These are phyloP conservation scores for Chlorospingus flavigularis DNA, from an alignment of 2,797 vertebrate genomes.

Conservation along the genomic window DNA sequence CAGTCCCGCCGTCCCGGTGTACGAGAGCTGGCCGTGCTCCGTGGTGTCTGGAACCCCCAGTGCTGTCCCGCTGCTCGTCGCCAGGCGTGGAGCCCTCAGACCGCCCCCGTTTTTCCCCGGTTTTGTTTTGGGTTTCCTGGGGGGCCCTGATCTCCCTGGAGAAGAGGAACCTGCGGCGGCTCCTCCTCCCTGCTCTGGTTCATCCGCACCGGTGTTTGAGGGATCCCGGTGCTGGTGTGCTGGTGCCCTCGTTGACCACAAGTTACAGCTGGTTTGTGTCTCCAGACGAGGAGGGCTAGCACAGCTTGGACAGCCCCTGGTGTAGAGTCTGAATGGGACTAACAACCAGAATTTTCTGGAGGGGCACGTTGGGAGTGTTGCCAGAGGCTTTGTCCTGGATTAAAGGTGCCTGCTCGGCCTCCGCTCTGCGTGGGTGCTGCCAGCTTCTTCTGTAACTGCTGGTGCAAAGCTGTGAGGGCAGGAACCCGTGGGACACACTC, in stretches of 20 bases:
- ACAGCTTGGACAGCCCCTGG: too few relatives aligned
- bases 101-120: accelerated
- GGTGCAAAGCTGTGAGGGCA: accelerated
- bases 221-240: not conserved
- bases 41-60: accelerated
- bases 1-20: too few relatives aligned
- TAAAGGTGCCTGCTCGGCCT: not conserved
- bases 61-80: not conserved
- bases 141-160: too few relatives aligned
- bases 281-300: accelerated
- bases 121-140: not conserved
- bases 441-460: accelerated
- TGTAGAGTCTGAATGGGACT: too few relatives aligned
- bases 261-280: not conserved
- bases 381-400: not conserved
- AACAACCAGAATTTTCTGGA: not conserved
- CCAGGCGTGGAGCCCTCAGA: too few relatives aligned
- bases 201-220: accelerated
- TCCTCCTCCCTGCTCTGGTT: not conserved
- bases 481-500: accelerated
- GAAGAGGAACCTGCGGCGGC: accelerated
- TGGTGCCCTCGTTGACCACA: accelerated
- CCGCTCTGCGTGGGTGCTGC: not conserved
- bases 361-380: accelerated
- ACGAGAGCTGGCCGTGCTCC: not conserved